Base-by-base conservation (phyloP, 37 sponge, comb jelly and placozoan genomes). In the Mnemiopsis leidyi region DNA sequence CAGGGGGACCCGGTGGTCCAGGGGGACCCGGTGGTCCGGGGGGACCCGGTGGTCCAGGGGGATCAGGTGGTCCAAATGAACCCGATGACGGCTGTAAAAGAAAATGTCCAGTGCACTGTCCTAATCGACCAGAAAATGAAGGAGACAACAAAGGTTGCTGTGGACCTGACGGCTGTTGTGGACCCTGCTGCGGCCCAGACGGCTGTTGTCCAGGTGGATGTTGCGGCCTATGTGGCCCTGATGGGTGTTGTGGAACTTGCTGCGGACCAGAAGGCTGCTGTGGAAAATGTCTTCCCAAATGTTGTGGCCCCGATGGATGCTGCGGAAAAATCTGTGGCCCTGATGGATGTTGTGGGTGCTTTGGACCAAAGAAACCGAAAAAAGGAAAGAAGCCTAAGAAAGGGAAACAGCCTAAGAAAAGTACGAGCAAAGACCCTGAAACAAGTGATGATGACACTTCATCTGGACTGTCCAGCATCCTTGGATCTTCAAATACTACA, bases 1-100 rank as follows among this genome's bases (percentile, higher is more conserved):
- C 75, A n/a, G n/a, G n/a, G 20, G 75, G 75, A 29, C 75, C 75
- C 25, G 75, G 75, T 71, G 75, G 75, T 71, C 75, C 75, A 5
- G n/a, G n/a, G 20, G n/a, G n/a, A 5, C 75, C 75, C 5, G n/a
- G n/a, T 3, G 75, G n/a, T 71, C 75, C 75, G n/a, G n/a, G n/a
- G 5, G 75, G 75, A 71, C 75, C 75, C 20, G 75, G 20, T 23
- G n/a, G 75, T 71, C 23, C 75, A n/a, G n/a, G n/a, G 3, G 75
- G 75, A n/a, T 28, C 75, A 28, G 75, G n/a, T 23, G 75, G 75
- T 23, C 5, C 5, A 24, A 24, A 28, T 71, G n/a, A 28, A 23
- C 75, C 75, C 7, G 20, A 23, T 29, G 75, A 71, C 7, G 61
- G 13, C 9, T 48, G 61, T 13, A n/a, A n/a, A n/a, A n/a, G n/a